Percentiles rank a stretch among this genome's conserved stretches.
Conservation (phyloP, 30 jellyfish, hydroid and myxozoan species). For the Cassiopea andromeda region DNA sequence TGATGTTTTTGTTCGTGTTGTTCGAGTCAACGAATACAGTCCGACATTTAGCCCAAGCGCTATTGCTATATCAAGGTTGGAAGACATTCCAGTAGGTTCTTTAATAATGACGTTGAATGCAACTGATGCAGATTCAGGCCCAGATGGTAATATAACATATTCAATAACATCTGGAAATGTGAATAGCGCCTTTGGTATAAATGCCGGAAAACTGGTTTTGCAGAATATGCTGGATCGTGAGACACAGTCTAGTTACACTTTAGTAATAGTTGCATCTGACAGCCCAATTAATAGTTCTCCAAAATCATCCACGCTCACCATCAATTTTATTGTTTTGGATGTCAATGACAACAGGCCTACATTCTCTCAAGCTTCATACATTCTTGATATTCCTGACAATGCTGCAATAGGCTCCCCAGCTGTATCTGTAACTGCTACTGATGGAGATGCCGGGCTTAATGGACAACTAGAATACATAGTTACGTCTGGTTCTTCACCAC, state of each 20-base stretch:
- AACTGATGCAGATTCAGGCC: slow-evolving; percentile 78
- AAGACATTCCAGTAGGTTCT: slow-evolving; percentile 57
- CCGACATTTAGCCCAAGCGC: slow-evolving; percentile 63
- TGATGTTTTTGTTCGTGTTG: slow-evolving; percentile 42
- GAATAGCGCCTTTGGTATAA: slow-evolving; percentile 38
- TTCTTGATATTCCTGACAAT: slow-evolving; percentile 66
- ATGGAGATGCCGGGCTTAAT: slow-evolving; percentile 73
- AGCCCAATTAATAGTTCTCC: slow-evolving; percentile 33
- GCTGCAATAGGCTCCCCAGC: slow-evolving; percentile 61
- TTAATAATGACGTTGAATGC: slow-evolving; percentile 51
- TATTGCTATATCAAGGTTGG: slow-evolving; percentile 37
- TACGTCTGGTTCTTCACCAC: slow-evolving; percentile 29
- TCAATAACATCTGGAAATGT: slow-evolving; percentile 63
- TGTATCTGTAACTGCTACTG: slow-evolving; percentile 72
- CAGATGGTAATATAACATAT: slow-evolving; percentile 75
- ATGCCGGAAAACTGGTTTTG: slow-evolving; percentile 34
- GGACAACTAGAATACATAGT: slow-evolving; percentile 57
- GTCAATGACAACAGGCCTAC: slow-evolving; percentile 85
- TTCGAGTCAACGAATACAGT: slow-evolving; percentile 76
- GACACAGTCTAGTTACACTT: slow-evolving; percentile 50
- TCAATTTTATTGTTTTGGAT: slow-evolving; percentile 48
- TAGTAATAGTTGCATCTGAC: slow-evolving; percentile 71
- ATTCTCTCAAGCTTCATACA: slow-evolving; percentile 50
- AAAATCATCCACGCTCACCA: slow-evolving; percentile 52
- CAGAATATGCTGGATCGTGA: slow-evolving; percentile 72